A percentile compares a stretch with the other conserved stretches of the same genome.
phyloP scores from a whole-genome alignment of 1,140 invertebrate genomes.

The Triops cancriformis region DNA sequence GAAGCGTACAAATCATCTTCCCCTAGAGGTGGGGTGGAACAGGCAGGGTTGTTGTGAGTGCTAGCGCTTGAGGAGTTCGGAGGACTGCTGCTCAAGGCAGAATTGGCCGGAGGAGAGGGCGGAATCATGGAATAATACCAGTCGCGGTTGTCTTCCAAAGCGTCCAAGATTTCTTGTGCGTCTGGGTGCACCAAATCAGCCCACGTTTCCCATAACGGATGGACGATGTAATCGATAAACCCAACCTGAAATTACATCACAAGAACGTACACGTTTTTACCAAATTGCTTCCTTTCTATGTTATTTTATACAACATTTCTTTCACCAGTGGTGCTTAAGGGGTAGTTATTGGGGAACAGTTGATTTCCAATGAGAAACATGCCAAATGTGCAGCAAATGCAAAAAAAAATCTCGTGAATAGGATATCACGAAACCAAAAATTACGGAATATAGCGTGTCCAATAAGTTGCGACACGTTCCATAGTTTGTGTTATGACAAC shows the following conservation, averaged over 20 bases:
- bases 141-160: constrained; percentile 94
- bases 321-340: too few species aligned
- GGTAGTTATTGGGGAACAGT: too few species aligned
- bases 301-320: too few species aligned
- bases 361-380: not conserved
- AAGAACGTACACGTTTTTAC: not conserved
- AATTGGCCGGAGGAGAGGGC: constrained; percentile 42
- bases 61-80: constrained; percentile 51
- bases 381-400: too few species aligned
- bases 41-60: not conserved
- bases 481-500: too few species aligned
- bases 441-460: too few species aligned
- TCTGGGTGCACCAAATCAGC: constrained; percentile 97
- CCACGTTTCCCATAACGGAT: constrained; percentile 99
- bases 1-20: constrained; percentile 16
- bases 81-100: constrained; percentile 40
- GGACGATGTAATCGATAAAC: constrained; percentile 99
- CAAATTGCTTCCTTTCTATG: too few species aligned
- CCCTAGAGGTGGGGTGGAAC: not conserved
- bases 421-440: too few species aligned
- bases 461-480: too few species aligned
- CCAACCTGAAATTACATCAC: constrained; percentile 59
- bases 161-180: constrained; percentile 94
- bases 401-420: too few species aligned
- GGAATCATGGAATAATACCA: constrained; percentile 81